Percentiles rank a stretch among this genome's conserved stretches.
phyloP scores from a whole-genome alignment of 2,888 invertebrate species.

The Sinopyrophorus schimmeli region DNA sequence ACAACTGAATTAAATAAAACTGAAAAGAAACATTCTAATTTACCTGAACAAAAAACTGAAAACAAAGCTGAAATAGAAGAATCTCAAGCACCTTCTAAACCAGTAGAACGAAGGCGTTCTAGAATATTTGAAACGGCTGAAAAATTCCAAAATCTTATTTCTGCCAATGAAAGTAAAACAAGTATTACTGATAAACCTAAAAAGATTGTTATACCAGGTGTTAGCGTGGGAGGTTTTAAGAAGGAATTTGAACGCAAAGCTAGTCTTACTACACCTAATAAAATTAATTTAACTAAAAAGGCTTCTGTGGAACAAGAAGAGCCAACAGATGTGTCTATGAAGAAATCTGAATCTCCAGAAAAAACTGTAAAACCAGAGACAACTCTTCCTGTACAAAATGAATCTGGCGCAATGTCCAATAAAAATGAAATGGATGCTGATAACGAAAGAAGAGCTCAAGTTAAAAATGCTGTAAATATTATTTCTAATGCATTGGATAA shows the following conservation, averaged over 20 bases:
- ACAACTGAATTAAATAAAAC: constrained; percentile 25
- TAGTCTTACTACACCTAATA: constrained; percentile 59
- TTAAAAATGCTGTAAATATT: constrained; percentile 71
- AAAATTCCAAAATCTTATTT: constrained; percentile 65
- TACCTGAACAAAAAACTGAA: constrained; percentile 31
- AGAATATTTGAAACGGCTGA: constrained; percentile 72
- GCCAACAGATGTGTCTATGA: constrained; percentile 31
- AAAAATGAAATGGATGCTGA: constrained; percentile 28
- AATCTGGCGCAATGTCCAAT: constrained; percentile 18
- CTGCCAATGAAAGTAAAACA: constrained; percentile 48
- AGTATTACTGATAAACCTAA: constrained; percentile 64
- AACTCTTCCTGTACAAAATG: constrained; percentile 1
- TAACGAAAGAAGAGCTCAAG: constrained; percentile 60
- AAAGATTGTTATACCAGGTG: constrained; percentile 78
- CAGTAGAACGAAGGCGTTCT: constrained; percentile 65
- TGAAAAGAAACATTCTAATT: constrained; percentile 24
- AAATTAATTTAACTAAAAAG: constrained; percentile 40
- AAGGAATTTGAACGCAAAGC: constrained; percentile 84
- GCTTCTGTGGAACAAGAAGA: constrained; percentile 40
- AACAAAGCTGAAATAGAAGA: constrained; percentile 28
- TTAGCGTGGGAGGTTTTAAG: constrained; percentile 85
- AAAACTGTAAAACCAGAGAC: constrained; percentile 11
- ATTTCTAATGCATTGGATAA: constrained; percentile 69
- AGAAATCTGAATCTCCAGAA: constrained; percentile 40
- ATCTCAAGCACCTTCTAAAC: constrained; percentile 51